phyloP scores from a whole-genome alignment of 1,140 invertebrate genomes.

The Asobara japonica region DNA sequence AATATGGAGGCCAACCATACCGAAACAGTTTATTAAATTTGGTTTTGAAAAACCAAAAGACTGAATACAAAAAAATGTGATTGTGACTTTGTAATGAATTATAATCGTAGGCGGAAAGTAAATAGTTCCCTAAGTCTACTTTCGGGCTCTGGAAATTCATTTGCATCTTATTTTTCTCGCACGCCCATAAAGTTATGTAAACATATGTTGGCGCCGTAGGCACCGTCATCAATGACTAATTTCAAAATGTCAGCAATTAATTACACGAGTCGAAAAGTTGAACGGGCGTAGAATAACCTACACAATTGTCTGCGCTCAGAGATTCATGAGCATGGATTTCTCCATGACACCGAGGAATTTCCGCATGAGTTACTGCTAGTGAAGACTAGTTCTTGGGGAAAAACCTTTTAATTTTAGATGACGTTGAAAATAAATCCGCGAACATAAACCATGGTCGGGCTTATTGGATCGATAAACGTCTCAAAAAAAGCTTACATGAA shows the following conservation, averaged over 20 bases:
- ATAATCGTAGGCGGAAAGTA: background rate
- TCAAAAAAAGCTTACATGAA: conserved; percentile 33
- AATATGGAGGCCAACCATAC: no score
- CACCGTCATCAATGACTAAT: background rate
- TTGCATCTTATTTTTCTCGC: background rate
- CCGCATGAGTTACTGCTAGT: background rate
- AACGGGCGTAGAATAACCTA: background rate
- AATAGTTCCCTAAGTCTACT: background rate
- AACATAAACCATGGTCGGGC: background rate
- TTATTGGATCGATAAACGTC: background rate
- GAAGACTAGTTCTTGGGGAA: background rate
- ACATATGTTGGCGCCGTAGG: background rate
- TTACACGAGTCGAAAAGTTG: background rate
- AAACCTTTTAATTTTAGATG: conserved; percentile 16
- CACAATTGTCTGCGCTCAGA: background rate
- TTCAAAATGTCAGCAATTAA: background rate
- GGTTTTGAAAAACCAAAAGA: no score
- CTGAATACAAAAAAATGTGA: no score
- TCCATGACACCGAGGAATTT: background rate
- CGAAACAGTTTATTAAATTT: no score
- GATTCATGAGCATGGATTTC: conserved; percentile 3
- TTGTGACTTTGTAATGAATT: no score
- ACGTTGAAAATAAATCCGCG: conserved; percentile 6
- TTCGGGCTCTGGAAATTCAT: background rate
- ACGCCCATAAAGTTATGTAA: background rate